A percentile compares a stretch with the other conserved stretches of the same genome.
These are phyloP conservation scores for Neodiprion pinetum DNA, from an alignment of 1,140 invertebrate species.

Conservation along the genomic window DNA sequence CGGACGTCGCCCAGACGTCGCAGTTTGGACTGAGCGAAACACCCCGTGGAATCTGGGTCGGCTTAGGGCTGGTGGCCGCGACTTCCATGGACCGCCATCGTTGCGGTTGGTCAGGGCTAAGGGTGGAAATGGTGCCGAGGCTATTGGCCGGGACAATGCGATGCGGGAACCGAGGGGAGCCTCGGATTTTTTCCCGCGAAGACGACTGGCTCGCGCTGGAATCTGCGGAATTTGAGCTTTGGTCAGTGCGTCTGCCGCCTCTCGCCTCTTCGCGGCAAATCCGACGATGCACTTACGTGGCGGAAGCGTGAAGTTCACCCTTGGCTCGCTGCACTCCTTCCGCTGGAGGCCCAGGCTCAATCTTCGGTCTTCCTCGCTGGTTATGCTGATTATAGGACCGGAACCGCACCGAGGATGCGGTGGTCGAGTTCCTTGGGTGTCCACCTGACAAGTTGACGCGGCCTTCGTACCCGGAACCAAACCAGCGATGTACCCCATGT, in stretches of 20 bases:
- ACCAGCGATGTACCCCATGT: slow-evolving; percentile 75
- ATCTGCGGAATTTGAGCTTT: slow-evolving; percentile 30
- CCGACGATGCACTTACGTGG: slow-evolving; percentile 43
- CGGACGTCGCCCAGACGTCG: slow-evolving; percentile 59
- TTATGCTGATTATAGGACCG: slow-evolving; percentile 59
- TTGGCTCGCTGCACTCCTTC: slow-evolving; percentile 60
- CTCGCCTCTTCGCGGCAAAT: slow-evolving; percentile 1
- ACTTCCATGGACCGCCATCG: slow-evolving; percentile 68
- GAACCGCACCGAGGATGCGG: slow-evolving; percentile 55
- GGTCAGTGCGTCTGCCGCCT: background rate
- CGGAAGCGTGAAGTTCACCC: slow-evolving; percentile 73
- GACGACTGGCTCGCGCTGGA: slow-evolving; percentile 44
- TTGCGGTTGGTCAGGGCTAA: slow-evolving; percentile 35
- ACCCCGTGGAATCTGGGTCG: slow-evolving; percentile 34
- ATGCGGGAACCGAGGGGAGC: slow-evolving; percentile 76
- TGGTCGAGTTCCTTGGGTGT: slow-evolving; percentile 56
- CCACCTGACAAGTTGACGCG: slow-evolving; percentile 54
- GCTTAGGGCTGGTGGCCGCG: slow-evolving; percentile 60
- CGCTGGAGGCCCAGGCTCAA: slow-evolving; percentile 50
- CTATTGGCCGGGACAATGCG: slow-evolving; percentile 73
- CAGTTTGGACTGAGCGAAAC: slow-evolving; percentile 45
- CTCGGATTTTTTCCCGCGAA: slow-evolving; percentile 57
- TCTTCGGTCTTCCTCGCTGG: slow-evolving; percentile 56
- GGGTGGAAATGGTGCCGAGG: slow-evolving; percentile 59
- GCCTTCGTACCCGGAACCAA: slow-evolving; percentile 69